Evolutionary conservation across 2,888 invertebrate genomes (phyloP).

Genomic region (Melanostoma scalare): DNA sequence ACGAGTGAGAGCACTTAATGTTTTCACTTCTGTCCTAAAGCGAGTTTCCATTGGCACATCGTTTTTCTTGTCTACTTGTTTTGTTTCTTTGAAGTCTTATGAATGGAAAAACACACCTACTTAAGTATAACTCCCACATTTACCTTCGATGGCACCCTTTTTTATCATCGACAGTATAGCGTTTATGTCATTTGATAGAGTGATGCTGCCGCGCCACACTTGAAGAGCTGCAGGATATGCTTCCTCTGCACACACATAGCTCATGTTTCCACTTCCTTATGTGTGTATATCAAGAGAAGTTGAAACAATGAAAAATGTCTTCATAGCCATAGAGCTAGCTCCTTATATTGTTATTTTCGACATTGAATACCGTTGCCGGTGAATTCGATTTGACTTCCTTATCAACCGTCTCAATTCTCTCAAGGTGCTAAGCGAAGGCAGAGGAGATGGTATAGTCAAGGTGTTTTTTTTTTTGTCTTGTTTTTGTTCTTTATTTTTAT

Average conservation of each 20-base stretch:
- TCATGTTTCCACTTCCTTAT: conserved; percentile 20
- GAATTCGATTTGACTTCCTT: conserved; percentile 55
- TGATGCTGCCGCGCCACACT: conserved; percentile 37
- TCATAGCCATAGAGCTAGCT: conserved; percentile 13
- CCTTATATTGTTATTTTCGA: conserved; percentile 49
- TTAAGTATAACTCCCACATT: too few species aligned
- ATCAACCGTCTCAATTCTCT: conserved; percentile 11
- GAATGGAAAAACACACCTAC: too few species aligned
- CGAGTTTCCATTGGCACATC: too few species aligned
- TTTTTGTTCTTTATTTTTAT: neutral
- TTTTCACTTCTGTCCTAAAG: too few species aligned
- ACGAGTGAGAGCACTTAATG: too few species aligned
- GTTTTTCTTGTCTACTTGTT: too few species aligned
- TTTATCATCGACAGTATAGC: conserved; percentile 4
- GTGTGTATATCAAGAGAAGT: neutral
- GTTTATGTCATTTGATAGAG: conserved; percentile 66
- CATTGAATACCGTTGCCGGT: conserved; percentile 46
- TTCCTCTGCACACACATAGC: conserved; percentile 11
- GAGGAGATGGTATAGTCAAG: neutral
- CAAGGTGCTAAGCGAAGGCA: conserved; percentile 48
- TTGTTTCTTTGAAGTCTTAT: too few species aligned
- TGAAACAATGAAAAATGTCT: conserved; percentile 58
- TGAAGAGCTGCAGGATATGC: conserved; percentile 32
- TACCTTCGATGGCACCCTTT: too few species aligned
- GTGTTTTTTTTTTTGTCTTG: neutral